These are phyloP conservation scores for Vandiemenella viatica DNA, from an alignment of 2,888 invertebrate genomes.

Conservation along the genomic window DNA sequence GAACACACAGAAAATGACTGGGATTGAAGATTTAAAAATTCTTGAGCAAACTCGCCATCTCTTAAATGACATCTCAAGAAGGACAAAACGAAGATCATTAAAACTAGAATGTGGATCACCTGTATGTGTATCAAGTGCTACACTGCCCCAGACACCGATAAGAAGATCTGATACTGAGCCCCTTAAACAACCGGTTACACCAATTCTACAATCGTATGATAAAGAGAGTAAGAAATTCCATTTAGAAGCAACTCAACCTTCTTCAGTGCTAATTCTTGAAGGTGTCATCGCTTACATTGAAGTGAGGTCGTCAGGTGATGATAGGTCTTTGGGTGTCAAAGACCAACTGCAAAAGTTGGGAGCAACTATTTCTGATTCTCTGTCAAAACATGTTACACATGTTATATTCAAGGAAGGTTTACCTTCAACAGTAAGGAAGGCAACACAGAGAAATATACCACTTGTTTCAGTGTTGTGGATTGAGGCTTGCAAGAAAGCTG, in stretches of 20 bases:
- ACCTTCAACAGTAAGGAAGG: slow-evolving; percentile 43
- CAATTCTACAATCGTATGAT: background rate
- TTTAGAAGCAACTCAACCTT: background rate
- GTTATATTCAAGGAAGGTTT: slow-evolving; percentile 46
- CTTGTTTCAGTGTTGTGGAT: slow-evolving; percentile 52
- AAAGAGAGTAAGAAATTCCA: background rate
- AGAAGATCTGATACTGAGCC: too few species aligned
- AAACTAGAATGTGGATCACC: background rate
- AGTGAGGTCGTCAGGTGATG: slow-evolving; percentile 28
- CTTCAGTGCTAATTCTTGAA: slow-evolving; percentile 18
- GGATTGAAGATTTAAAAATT: background rate
- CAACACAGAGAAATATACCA: slow-evolving; percentile 39
- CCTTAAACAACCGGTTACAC: background rate
- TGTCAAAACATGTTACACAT: slow-evolving; percentile 23
- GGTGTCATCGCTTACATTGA: slow-evolving; percentile 34
- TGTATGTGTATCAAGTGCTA: too few species aligned
- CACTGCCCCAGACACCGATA: background rate
- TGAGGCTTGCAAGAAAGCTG: slow-evolving; percentile 35
- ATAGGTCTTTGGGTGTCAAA: slow-evolving; percentile 26
- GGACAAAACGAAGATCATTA: background rate
- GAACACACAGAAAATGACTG: background rate
- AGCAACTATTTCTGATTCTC: slow-evolving; percentile 34
- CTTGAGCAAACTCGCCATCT: background rate
- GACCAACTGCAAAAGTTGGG: slow-evolving; percentile 27
- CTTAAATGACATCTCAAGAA: background rate